Base-by-base conservation (phyloP, 1,140 invertebrate genomes). In the Popillia japonica region DNA sequence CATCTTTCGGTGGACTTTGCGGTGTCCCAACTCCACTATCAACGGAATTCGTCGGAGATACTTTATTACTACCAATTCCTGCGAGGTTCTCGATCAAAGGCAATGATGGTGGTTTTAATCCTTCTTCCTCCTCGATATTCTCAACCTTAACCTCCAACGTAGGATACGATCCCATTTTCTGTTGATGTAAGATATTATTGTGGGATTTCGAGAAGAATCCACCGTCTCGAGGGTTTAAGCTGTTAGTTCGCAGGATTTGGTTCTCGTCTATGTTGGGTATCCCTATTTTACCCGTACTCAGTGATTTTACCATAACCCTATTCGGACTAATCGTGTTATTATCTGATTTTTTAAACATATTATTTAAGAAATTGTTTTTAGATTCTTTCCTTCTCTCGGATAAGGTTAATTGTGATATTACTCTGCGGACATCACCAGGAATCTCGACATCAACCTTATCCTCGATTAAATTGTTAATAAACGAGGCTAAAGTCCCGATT, bases 181-280 rank as follows among this genome's bases (percentile, higher is more conserved):
- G 61, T 77, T 91, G 90, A 78, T 91, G 90, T 7, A 89, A 86
- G 44, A 92, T 92, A 77, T 92, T 90, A 82, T 90, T 91, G 82
- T 92, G 91, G 6, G 91, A 91, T 79, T 88, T 91, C 0, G 90
- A 90, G 73, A 93, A 92, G 79, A 91, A 92, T 0, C 89, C 89
- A 0, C 59, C 42, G 3, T 81, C 82, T 17, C 83, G 79, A 7
- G 86, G 80, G 75, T 80, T 85, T 79, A 85, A 79, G 78, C 82
- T 84, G n/a, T 83, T 84, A 6, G 82, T 80, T 20, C 83, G 78
- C 6, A 80, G 17, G 68, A 82, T 81, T 76, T 74, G 72, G 23
- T 79, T 78, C 27, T 80, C 68, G 40, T 81, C 78, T 11, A 81
- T 59, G 74, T 78, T 81, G 3, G 81, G 80, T 27, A 85, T 22